Conservation (phyloP, 2,797 vertebrate species). For the Trichosurus vulpecula region DNA sequence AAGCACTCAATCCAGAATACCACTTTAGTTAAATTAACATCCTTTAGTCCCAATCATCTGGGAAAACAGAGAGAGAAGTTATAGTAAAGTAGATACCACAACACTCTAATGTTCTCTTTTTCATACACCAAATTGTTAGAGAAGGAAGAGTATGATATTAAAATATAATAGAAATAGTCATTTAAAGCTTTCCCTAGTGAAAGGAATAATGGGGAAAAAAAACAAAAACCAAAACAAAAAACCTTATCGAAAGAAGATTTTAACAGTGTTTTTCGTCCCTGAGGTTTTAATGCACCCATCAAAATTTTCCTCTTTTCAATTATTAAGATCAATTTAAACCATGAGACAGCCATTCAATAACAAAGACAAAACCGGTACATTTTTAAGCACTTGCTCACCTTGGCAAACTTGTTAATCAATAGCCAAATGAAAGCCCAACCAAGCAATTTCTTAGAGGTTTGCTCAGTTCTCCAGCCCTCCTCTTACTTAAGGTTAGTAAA, state of each 20-base stretch:
- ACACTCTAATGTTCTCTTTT: background rate
- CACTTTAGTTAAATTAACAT: background rate
- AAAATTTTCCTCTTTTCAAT: conserved; percentile 70
- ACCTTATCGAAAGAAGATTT: background rate
- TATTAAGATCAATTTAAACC: conserved; percentile 72
- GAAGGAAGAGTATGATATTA: background rate
- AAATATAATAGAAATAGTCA: background rate
- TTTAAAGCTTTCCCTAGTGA: background rate
- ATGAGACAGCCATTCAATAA: conserved; percentile 45
- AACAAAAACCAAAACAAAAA: too few species aligned
- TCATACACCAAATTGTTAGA: background rate
- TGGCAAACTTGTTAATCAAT: background rate
- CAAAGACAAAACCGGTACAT: background rate
- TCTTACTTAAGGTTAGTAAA: conserved; percentile 55
- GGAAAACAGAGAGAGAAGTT: background rate
- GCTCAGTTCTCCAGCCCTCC: background rate
- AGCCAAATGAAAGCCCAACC: background rate
- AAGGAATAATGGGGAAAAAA: background rate
- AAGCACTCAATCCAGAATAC: background rate
- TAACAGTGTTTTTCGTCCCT: background rate
- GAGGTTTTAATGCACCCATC: conserved; percentile 34
- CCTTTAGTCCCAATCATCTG: background rate
- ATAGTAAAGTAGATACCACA: background rate
- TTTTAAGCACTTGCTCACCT: conserved; percentile 7
- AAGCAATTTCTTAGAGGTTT: background rate